Percentiles rank a stretch among this genome's conserved stretches.
Conservation (phyloP, 2,797 vertebrate species). For the Catamblyrhynchus diadema region DNA sequence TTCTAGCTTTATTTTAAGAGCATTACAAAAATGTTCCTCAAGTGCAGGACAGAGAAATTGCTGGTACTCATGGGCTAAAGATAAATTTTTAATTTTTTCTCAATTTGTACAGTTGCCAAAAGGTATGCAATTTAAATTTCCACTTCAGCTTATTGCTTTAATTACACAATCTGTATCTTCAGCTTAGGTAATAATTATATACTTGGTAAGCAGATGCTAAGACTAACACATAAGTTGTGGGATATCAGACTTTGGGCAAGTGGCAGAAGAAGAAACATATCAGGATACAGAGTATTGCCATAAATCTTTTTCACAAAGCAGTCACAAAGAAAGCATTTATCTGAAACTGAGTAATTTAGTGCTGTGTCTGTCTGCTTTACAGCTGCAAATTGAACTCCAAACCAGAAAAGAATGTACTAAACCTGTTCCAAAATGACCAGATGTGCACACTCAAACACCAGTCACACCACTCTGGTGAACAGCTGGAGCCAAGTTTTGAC, state of each 20-base stretch:
- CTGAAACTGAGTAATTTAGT: slow-evolving; percentile 31
- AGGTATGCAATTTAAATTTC: not conserved
- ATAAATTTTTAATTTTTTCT: not conserved
- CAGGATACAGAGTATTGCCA: not conserved
- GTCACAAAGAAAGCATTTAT: slow-evolving; percentile 50
- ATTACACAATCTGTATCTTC: not conserved
- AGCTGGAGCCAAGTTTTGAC: not conserved
- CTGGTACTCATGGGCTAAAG: not conserved
- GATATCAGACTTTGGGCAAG: not conserved
- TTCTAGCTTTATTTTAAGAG: not conserved
- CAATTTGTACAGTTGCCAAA: not conserved
- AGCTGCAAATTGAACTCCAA: slow-evolving; percentile 66
- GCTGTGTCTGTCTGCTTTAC: slow-evolving; percentile 20
- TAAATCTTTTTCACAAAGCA: slow-evolving; percentile 54
- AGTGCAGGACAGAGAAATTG: not conserved
- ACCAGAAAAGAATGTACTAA: slow-evolving; percentile 69
- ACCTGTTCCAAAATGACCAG: slow-evolving; percentile 68
- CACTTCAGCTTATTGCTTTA: not conserved
- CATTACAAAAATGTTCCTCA: not conserved
- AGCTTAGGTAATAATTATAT: not conserved
- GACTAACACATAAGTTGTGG: not conserved
- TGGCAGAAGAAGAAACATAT: not conserved
- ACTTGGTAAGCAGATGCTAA: not conserved
- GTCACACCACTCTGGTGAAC: slow-evolving; percentile 1
- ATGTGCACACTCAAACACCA: slow-evolving; percentile 60